Conservation (phyloP, 2,888 invertebrate genomes). For the Trichopria drosophilae region DNA sequence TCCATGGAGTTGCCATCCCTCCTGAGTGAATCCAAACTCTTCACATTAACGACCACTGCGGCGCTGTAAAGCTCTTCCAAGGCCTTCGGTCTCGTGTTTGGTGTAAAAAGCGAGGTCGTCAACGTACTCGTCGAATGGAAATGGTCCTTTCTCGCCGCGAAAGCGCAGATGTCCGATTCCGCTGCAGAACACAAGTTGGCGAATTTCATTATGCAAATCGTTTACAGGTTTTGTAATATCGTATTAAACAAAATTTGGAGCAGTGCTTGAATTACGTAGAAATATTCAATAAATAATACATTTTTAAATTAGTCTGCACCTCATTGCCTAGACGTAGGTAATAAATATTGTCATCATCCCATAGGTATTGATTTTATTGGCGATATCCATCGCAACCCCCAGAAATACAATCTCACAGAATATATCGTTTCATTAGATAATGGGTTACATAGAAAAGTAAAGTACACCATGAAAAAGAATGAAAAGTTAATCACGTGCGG, state of each 20-base stretch:
- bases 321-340: too few species aligned
- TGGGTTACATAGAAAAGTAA: too few species aligned
- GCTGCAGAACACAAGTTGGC: slow-evolving; percentile 64
- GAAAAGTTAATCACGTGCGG: too few species aligned
- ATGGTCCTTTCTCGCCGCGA: slow-evolving; percentile 78
- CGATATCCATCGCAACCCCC: too few species aligned
- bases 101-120: slow-evolving; percentile 74
- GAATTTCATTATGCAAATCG: neutral
- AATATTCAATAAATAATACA: too few species aligned
- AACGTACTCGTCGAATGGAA: slow-evolving; percentile 72
- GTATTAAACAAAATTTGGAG: neutral
- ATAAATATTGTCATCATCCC: too few species aligned
- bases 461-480: too few species aligned
- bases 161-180: slow-evolving; percentile 87
- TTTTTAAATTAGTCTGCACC: too few species aligned
- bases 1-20: slow-evolving; percentile 68
- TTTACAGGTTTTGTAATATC: neutral
- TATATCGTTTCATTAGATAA: too few species aligned
- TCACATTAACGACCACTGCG: slow-evolving; percentile 71
- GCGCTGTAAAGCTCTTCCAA: slow-evolving; percentile 78
- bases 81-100: slow-evolving; percentile 73
- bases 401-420: too few species aligned
- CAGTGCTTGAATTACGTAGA: too few species aligned
- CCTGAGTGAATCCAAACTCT: slow-evolving; percentile 70
- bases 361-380: too few species aligned